These are phyloP conservation scores for Equus przewalskii DNA, from an alignment of 2,113 vertebrate genomes.

Conservation along the genomic window DNA sequence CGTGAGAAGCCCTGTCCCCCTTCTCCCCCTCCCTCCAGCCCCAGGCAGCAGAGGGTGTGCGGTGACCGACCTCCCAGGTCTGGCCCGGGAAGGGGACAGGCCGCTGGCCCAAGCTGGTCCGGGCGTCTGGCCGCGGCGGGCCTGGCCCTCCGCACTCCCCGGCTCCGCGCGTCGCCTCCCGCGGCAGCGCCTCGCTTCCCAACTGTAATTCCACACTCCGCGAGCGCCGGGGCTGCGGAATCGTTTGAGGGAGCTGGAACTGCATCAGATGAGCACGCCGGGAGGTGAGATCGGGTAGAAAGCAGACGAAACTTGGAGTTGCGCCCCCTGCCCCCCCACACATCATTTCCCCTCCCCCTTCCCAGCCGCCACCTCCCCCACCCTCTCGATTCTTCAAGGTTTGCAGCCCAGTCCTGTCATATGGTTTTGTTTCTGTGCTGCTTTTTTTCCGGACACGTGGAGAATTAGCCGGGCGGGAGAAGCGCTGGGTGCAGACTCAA, in stretches of 20 bases:
- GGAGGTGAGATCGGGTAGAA: constrained; percentile 58
- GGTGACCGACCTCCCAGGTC: background rate
- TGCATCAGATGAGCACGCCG: background rate
- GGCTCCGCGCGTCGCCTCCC: background rate
- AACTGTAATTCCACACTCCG: constrained; percentile 47
- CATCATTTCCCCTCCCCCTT: constrained; percentile 56
- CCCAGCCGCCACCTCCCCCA: constrained; percentile 68
- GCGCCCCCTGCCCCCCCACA: background rate
- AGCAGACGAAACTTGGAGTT: constrained; percentile 59
- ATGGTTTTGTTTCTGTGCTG: constrained; percentile 83
- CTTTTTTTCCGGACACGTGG: constrained; percentile 80
- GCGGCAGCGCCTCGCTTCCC: background rate
- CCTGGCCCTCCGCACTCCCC: constrained; percentile 42
- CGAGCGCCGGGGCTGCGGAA: background rate
- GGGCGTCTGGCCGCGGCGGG: background rate
- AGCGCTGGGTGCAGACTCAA: constrained; percentile 63
- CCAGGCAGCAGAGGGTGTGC: background rate
- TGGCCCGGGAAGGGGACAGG: background rate
- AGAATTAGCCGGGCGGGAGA: constrained; percentile 75
- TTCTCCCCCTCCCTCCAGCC: background rate
- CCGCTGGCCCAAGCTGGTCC: no score
- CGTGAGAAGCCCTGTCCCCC: background rate
- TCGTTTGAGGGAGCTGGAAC: constrained; percentile 31
- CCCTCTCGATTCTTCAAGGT: constrained; percentile 64
- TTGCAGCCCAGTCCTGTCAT: constrained; percentile 80